Percentiles rank a stretch among this genome's conserved stretches.
These are phyloP conservation scores for Chaenogobius annularis DNA, from an alignment of 2,113 vertebrate species.

Conservation along the genomic window DNA sequence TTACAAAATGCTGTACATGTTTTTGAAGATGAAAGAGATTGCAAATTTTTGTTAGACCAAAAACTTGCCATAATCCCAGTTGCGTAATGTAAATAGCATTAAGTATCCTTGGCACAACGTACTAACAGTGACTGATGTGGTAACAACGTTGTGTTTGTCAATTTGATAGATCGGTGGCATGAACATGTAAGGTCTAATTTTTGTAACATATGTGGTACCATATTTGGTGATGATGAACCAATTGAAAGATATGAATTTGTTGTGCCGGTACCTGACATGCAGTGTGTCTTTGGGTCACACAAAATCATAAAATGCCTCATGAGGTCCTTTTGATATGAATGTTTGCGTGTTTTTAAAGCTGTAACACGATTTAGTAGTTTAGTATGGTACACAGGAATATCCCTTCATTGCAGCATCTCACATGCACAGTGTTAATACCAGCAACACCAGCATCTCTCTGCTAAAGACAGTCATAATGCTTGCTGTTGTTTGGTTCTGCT, in stretches of 20 bases:
- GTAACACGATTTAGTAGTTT: slow-evolving; percentile 72
- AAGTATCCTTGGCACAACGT: slow-evolving; percentile 55
- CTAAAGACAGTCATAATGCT: slow-evolving; percentile 54
- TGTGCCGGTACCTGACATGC: slow-evolving; percentile 70
- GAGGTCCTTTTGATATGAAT: slow-evolving; percentile 71
- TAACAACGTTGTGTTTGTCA: slow-evolving; percentile 58
- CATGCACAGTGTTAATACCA: slow-evolving; percentile 60
- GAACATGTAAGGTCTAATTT: slow-evolving; percentile 27
- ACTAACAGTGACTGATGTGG: slow-evolving; percentile 59
- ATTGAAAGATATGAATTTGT: slow-evolving; percentile 58
- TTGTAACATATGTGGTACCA: slow-evolving; percentile 67
- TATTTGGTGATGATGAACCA: slow-evolving; percentile 55
- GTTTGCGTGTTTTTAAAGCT: slow-evolving; percentile 63
- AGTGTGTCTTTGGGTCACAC: slow-evolving; percentile 62
- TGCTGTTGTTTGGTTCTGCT: slow-evolving; percentile 60
- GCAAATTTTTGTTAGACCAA: slow-evolving; percentile 33
- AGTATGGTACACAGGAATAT: slow-evolving; percentile 74
- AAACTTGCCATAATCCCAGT: slow-evolving; percentile 37
- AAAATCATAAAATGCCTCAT: slow-evolving; percentile 53
- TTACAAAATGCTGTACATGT: not conserved
- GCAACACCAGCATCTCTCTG: slow-evolving; percentile 71
- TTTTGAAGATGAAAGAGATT: not conserved
- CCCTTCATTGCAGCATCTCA: slow-evolving; percentile 53
- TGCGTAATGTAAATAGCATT: slow-evolving; percentile 70
- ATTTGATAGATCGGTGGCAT: slow-evolving; percentile 24